Base-by-base conservation (phyloP, 1,140 invertebrate species). In the Lucilia cuprina region DNA sequence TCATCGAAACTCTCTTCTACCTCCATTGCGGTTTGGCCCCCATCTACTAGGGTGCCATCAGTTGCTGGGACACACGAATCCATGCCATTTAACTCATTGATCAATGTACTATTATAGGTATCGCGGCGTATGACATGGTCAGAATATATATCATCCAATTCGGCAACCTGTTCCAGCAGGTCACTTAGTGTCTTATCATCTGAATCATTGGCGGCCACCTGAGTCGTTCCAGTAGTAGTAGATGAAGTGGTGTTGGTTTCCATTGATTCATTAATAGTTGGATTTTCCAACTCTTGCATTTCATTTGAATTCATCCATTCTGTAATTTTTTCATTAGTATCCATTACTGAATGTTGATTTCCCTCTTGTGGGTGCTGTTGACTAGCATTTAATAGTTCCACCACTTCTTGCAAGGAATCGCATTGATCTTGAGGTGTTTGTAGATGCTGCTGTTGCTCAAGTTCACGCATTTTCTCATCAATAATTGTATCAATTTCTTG, bases 81-180 rank as follows among this genome's bases (percentile, higher is more conserved):
- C 74, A 88, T 47, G 8, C 83, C 85, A 60, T 87, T 86, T 47
- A 89, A 19, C 70, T 92, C 91, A 35, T 91, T 91, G 82, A 91
- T 86, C 1, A 89, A 34, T 2, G 88, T 88, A 14, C 86, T 92
- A 84, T 83, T 92, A 87, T 88, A 91, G 1, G 91, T 92, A 82
- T 93, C 92, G 41, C 93, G 85, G 4, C 92, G 91, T 10, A 92
- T 92, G 65, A 93, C 92, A 80, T 94, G 95, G 74, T 96, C 94
- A 0, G 94, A 94, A 88, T 96, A 96, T 85, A 96, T 96, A 87
- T 95, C 94, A 88, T 96, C 95, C 25, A 96, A 87, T 86, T 96
- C 95, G 0, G 94, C 94, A 10, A 96, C 95, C 88, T 96, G 94
- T 34, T 94, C 93, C 2, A 96, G 91, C 0, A 96, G 90, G 78